Base-by-base conservation (phyloP, 1,140 invertebrate genomes). In the Panagrolaimus sp. region DNA sequence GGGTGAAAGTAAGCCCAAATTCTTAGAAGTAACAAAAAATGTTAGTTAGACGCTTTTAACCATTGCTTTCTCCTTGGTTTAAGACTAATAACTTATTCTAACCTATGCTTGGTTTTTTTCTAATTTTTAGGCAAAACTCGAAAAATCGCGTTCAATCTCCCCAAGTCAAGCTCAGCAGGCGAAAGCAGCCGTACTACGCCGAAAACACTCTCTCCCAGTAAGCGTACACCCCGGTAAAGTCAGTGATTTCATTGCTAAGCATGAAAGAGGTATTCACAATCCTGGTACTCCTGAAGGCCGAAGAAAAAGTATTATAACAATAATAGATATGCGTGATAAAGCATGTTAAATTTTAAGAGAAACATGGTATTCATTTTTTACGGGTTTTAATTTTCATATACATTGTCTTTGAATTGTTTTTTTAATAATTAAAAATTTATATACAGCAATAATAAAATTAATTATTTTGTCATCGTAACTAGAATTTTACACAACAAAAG, bases 201-300 rank as follows among this genome's bases (percentile, higher is more conserved):
- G 53, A 25, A 70, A 70, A 42, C 48, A 38, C 20, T 67, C 64
- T 14, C 70, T 51, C 7, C 46, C 70, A 46, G 57, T 25, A 31
- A 61, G 57, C 66, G 45, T 71, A 42, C 70, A 44, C 23, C 53
- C 43, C 44, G 68, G 68, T 27, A 69, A 70, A 65, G 70, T 71
- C 5, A 42, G 53, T 31, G 70, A 69, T 42, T 71, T 63, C 38
- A 63, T 71, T 44, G 51, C 68, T 16, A 68, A 69, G 42, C 70
- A 71, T 64, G 70, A 71, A 63, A 51, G 46, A 25, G 70, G 70
- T 20, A 69, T 71, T 25, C 67, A 70, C 16, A 70, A 63, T 45
- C 70, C 70, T 9, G 70, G 65, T n/a, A 67, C 65, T 64, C 38
- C 47, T 5, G 46, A 16, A 51, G 65, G 46, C 27, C 25, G 44